phyloP scores from a whole-genome alignment of 2,888 invertebrate species.

The Stenchaetothrips biformis region DNA sequence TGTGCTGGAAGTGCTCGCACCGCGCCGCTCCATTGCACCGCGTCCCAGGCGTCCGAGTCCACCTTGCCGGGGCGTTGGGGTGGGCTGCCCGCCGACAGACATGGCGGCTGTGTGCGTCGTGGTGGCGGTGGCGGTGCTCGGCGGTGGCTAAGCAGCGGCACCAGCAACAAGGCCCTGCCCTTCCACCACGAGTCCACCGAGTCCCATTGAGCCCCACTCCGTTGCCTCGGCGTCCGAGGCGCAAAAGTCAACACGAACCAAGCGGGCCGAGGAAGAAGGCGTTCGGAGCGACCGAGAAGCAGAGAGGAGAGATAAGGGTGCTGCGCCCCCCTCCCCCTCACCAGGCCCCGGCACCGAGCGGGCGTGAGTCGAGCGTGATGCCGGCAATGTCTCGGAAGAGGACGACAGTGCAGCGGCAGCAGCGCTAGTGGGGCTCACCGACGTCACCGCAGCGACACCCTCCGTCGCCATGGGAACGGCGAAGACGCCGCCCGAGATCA shows the following conservation, averaged over 20 bases:
- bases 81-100: background rate
- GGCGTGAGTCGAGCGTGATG: constrained; percentile 10
- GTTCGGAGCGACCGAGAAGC: background rate
- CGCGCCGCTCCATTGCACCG: background rate
- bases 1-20: background rate
- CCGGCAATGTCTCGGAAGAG: background rate
- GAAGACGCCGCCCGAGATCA: background rate
- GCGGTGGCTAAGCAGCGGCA: background rate
- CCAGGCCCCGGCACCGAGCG: background rate
- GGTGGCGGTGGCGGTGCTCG: background rate
- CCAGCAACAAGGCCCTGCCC: background rate
- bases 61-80: background rate
- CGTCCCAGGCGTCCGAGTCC: background rate
- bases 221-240: background rate
- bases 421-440: background rate
- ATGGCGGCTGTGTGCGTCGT: background rate
- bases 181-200: background rate
- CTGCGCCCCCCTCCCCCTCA: background rate
- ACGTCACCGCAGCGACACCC: background rate
- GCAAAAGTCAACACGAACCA: constrained; percentile 1
- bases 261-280: background rate
- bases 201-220: background rate
- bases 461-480: background rate
- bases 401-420: background rate
- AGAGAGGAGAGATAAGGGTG: constrained; percentile 12